Percentiles rank a stretch among this genome's conserved stretches.
Evolutionary conservation across 1,140 invertebrate genomes (phyloP).

Genomic region (Atta texana): DNA sequence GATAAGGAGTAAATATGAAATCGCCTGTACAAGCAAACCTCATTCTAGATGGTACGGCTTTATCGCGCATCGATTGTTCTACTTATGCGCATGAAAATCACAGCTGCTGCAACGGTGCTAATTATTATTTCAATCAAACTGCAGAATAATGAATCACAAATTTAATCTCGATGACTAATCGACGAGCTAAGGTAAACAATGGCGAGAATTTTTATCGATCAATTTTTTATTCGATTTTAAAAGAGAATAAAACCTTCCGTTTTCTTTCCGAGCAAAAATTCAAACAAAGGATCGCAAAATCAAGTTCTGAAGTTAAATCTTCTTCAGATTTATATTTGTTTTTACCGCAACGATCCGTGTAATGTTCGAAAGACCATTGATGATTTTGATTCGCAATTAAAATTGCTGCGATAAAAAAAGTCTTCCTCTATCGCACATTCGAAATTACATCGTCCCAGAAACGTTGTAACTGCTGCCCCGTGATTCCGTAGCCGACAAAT

Average conservation of each 20-base stretch:
- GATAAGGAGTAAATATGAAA: conserved; percentile 63
- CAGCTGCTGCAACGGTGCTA: conserved; percentile 41
- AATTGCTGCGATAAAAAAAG: background rate
- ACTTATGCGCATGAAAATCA: conserved; percentile 59
- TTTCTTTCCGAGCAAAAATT: background rate
- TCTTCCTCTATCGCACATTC: background rate
- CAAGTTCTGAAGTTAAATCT: background rate
- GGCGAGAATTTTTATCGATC: background rate
- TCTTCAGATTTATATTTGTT: background rate
- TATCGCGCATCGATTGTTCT: conserved; percentile 63
- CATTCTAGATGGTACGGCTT: conserved; percentile 15
- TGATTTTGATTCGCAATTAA: background rate
- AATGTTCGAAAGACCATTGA: background rate
- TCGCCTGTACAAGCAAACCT: conserved; percentile 19
- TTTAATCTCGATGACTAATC: conserved; percentile 46
- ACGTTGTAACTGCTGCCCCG: conserved; percentile 30
- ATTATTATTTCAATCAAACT: conserved; percentile 50
- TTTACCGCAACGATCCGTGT: background rate
- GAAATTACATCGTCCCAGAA: conserved; percentile 23
- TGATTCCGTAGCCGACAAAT: conserved; percentile 64
- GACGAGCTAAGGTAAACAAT: conserved; percentile 24
- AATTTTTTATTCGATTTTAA: background rate
- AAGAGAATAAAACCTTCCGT: background rate
- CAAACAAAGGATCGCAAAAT: background rate
- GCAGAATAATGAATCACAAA: conserved; percentile 36